phyloP scores from a whole-genome alignment of 53 echinoderm and acorn worm species.

The Antedon mediterranea region DNA sequence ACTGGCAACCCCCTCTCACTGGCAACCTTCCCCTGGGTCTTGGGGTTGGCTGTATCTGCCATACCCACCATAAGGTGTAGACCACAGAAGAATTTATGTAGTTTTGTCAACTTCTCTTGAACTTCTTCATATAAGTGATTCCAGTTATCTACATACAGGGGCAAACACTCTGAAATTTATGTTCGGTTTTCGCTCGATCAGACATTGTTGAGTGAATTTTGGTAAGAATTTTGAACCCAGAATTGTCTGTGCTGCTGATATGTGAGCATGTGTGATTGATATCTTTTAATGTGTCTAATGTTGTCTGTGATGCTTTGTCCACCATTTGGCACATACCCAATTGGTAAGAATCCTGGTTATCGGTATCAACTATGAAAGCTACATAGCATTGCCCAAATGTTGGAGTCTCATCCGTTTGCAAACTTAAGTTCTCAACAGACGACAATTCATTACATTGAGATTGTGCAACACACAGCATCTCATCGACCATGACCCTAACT shows the following conservation, averaged over 20 bases:
- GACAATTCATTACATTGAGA: too few relatives aligned
- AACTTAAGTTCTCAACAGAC: not conserved
- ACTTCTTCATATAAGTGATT: not conserved
- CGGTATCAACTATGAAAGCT: constrained; percentile 15
- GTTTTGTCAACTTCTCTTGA: constrained; percentile 8
- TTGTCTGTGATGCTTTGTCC: constrained; percentile 9
- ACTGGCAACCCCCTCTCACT: too few relatives aligned
- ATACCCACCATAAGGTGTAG: constrained; percentile 19
- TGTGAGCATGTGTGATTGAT: constrained; percentile 10
- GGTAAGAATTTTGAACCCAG: constrained; percentile 7
- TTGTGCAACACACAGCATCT: too few relatives aligned
- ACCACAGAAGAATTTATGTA: constrained; percentile 14
- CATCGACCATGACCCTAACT: too few relatives aligned
- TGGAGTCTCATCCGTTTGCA: constrained; percentile 21
- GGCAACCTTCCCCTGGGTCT: constrained; percentile 5
- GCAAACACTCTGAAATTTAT: constrained; percentile 16
- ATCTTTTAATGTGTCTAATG: constrained; percentile 18
- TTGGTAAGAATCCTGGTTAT: not conserved
- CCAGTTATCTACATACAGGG: constrained; percentile 10
- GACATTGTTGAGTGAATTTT: constrained; percentile 13
- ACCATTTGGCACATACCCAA: constrained; percentile 13
- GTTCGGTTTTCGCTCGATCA: constrained; percentile 9
- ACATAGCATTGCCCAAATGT: constrained; percentile 17
- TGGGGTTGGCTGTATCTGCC: constrained; percentile 11
- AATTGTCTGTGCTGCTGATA: constrained; percentile 3